Evolutionary conservation across 2,888 invertebrate species (phyloP).

Genomic region (Scaptomyza caliginosa): DNA sequence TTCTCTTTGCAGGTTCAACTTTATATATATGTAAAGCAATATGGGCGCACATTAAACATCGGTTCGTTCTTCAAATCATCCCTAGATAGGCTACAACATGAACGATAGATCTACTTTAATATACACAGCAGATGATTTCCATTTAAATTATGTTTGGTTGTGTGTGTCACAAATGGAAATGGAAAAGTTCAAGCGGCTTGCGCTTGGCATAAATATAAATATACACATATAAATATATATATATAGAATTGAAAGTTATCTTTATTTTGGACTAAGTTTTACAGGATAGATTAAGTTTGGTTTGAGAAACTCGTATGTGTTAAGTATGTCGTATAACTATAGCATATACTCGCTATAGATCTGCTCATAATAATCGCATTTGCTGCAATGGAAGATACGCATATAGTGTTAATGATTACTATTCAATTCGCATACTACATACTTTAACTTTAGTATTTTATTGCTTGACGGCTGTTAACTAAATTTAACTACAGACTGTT

Average conservation of each 20-base stretch:
- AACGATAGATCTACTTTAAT: constrained; percentile 53
- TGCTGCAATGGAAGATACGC: constrained; percentile 81
- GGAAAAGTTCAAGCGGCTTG: constrained; percentile 47
- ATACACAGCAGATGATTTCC: constrained; percentile 42
- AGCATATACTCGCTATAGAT: constrained; percentile 81
- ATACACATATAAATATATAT: constrained; percentile 5
- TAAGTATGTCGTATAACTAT: constrained; percentile 37
- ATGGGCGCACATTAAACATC: constrained; percentile 2
- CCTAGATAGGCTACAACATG: constrained; percentile 54
- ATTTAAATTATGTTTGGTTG: constrained; percentile 46
- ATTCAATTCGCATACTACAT: constrained; percentile 7
- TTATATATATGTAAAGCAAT: constrained; percentile 87
- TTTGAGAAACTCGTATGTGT: constrained; percentile 30
- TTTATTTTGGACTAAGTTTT: constrained; percentile 64
- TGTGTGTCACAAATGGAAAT: constrained; percentile 61
- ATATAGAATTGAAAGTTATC: constrained; percentile 61
- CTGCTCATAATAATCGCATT: constrained; percentile 78
- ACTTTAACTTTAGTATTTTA: constrained; percentile 10
- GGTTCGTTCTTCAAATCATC: constrained; percentile 17
- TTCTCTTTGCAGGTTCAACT: constrained; percentile 86
- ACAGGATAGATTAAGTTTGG: constrained; percentile 43
- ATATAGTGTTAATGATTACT: constrained; percentile 38
- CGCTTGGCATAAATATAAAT: constrained; percentile 40
- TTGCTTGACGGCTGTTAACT: constrained; percentile 33
- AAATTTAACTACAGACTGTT: constrained; percentile 42